These are phyloP conservation scores for Neolamprologus cancellatus DNA, from an alignment of 2,113 vertebrate genomes.

Conservation along the genomic window DNA sequence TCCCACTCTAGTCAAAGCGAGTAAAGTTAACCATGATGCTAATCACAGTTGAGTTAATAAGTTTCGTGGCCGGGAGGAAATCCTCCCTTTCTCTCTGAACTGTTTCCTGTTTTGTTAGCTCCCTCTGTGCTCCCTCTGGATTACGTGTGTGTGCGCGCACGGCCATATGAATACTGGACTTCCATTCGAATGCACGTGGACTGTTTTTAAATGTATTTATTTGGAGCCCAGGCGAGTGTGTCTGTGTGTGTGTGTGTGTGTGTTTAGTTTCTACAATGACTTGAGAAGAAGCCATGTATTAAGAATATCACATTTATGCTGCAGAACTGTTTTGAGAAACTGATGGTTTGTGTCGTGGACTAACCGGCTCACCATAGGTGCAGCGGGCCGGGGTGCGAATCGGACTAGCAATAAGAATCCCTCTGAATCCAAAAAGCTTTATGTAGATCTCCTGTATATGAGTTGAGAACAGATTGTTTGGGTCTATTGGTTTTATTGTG, in stretches of 20 bases:
- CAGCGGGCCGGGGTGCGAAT: slow-evolving; percentile 16
- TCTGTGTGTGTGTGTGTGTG: slow-evolving; percentile 25
- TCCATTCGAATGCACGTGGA: slow-evolving; percentile 59
- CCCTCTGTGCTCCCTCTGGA: slow-evolving; percentile 3
- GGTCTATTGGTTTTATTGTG: slow-evolving; percentile 72
- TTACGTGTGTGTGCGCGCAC: background rate
- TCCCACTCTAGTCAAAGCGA: background rate
- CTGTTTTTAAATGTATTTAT: slow-evolving; percentile 76
- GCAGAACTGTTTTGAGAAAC: slow-evolving; percentile 68
- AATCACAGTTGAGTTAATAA: background rate
- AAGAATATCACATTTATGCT: slow-evolving; percentile 70
- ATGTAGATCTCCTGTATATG: slow-evolving; percentile 79
- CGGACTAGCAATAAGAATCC: slow-evolving; percentile 84
- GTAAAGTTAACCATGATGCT: background rate
- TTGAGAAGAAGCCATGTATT: slow-evolving; percentile 85
- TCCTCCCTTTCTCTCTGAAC: slow-evolving; percentile 13
- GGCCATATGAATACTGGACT: slow-evolving; percentile 55
- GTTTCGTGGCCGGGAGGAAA: background rate
- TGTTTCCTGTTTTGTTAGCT: background rate
- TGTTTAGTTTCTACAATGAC: slow-evolving; percentile 32
- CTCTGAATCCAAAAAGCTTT: slow-evolving; percentile 90
- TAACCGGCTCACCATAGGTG: background rate
- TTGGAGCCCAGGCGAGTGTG: slow-evolving; percentile 77
- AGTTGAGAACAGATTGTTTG: slow-evolving; percentile 66
- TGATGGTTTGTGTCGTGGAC: slow-evolving; percentile 36